Evolutionary conservation across 2,113 vertebrate genomes (phyloP), one percentile per base, ranked within the genome.

Genomic region (Coturnix japonica): DNA sequence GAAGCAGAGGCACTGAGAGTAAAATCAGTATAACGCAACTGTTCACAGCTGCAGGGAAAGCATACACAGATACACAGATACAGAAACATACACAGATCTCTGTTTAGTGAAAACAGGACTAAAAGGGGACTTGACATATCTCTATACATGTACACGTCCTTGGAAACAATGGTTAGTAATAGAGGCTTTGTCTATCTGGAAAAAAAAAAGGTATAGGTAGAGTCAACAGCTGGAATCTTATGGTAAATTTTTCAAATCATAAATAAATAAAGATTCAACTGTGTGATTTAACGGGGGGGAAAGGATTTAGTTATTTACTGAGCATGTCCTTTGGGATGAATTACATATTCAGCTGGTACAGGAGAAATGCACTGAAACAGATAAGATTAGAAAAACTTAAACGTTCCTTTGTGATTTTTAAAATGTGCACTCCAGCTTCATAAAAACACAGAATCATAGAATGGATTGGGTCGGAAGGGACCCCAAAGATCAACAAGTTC

Each of bases 31-130:
- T 28, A 75, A 81, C 0, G 1, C 44, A 72, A 91, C 56, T 14
- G 15, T 28, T 89, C 0, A 0, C 1, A 5, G 53, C n/a, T 91
- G 53, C 54, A n/a, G 30, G 72, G 33, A 70, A 39, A 23, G 41
- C n/a, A n/a, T n/a, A n/a, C n/a, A n/a, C n/a, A n/a, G n/a, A n/a
- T n/a, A n/a, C n/a, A n/a, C n/a, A n/a, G n/a, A n/a, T n/a, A n/a
- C n/a, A n/a, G n/a, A n/a, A 79, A 66, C 47, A 81, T 37, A 33
- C 30, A 2, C 18, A 16, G 25, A 81, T 33, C 14, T 76, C 20
- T 13, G 28, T 72, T 84, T 44, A 72, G 0, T 57, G 73, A 71
- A 95, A 88, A 71, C 12, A 91, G 49, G 65, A 79, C 23, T 26
- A 61, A 49, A 7, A 92, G n/a, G 17, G 54, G 26, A 72, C 47